Conservation (phyloP, 1,140 invertebrate species). For the Heliconius hermathena region DNA sequence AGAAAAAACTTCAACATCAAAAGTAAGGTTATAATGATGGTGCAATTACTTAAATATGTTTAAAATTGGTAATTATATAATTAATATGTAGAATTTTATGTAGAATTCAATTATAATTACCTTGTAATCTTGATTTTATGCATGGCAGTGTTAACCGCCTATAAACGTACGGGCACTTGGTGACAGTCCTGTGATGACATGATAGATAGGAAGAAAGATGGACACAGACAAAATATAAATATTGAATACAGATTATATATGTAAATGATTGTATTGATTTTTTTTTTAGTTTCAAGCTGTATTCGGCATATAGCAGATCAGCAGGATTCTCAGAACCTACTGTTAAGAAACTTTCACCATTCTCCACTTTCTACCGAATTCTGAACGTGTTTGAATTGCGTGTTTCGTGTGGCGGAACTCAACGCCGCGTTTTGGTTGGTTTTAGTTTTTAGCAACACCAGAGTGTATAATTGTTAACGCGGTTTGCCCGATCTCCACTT, state of each 20-base stretch:
- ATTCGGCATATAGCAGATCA: too few species aligned
- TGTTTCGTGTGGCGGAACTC: too few species aligned
- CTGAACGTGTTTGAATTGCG: too few species aligned
- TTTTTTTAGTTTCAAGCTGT: too few species aligned
- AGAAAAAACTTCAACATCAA: conserved; percentile 18
- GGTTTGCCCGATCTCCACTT: too few species aligned
- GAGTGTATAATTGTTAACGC: too few species aligned
- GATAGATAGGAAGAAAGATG: conserved; percentile 54
- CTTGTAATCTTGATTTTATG: conserved; percentile 78
- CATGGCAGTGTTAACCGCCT: conserved; percentile 74
- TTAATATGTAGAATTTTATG: conserved; percentile 31
- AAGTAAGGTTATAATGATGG: conserved; percentile 71
- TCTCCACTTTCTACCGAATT: too few species aligned
- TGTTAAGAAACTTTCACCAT: too few species aligned
- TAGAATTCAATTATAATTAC: conserved; percentile 49
- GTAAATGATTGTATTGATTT: neutral
- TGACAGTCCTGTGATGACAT: conserved; percentile 75
- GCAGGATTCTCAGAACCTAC: too few species aligned
- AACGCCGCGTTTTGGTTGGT: too few species aligned
- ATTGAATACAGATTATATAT: conserved; percentile 26
- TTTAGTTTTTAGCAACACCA: too few species aligned
- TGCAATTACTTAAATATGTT: conserved; percentile 47
- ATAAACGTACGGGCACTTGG: conserved; percentile 71
- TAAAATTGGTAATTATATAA: conserved; percentile 16
- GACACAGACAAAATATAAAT: conserved; percentile 16